Percentiles rank a stretch among this genome's conserved stretches.
These are phyloP conservation scores for Apocrypta bakeri DNA, from an alignment of 1,140 invertebrate species.

Conservation along the genomic window DNA sequence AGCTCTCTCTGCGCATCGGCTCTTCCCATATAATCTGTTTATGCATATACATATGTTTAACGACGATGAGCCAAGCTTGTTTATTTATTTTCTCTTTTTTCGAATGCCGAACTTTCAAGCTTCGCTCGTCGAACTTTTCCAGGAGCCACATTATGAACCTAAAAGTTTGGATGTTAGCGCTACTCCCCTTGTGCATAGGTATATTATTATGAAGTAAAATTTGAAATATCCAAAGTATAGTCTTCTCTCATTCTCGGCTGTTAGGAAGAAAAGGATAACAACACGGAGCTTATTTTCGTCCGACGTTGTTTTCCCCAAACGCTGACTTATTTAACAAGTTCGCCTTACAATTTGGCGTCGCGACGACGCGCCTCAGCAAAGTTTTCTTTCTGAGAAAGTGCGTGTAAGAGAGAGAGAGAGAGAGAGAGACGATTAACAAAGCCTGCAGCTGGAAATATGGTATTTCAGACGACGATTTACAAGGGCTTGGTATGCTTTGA, in stretches of 20 bases:
- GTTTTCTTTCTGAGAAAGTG: slow-evolving; percentile 35
- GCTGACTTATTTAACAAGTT: slow-evolving; percentile 2
- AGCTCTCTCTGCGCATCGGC: slow-evolving; percentile 4
- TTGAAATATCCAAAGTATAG: too few relatives aligned
- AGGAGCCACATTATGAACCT: too few relatives aligned
- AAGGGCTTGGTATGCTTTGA: neutral
- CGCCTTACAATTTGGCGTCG: neutral
- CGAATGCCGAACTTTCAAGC: neutral
- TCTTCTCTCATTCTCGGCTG: too few relatives aligned
- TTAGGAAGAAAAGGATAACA: neutral
- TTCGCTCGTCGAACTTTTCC: neutral
- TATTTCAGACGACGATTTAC: slow-evolving; percentile 27
- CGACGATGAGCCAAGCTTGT: neutral
- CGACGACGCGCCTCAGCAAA: neutral
- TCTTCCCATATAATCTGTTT: neutral
- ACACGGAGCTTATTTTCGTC: neutral
- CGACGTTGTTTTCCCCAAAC: neutral
- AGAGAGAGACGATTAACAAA: slow-evolving; percentile 7
- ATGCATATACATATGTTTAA: neutral
- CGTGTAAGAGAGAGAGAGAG: neutral
- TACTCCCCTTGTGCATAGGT: too few relatives aligned
- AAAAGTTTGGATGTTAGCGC: neutral
- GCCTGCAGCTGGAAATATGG: slow-evolving; percentile 23
- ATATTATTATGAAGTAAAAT: too few relatives aligned
- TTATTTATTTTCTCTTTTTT: neutral